A percentile compares a stretch with the other conserved stretches of the same genome.
phyloP scores from a whole-genome alignment of 2,888 invertebrate genomes.

The Dolichopus griseipennis region DNA sequence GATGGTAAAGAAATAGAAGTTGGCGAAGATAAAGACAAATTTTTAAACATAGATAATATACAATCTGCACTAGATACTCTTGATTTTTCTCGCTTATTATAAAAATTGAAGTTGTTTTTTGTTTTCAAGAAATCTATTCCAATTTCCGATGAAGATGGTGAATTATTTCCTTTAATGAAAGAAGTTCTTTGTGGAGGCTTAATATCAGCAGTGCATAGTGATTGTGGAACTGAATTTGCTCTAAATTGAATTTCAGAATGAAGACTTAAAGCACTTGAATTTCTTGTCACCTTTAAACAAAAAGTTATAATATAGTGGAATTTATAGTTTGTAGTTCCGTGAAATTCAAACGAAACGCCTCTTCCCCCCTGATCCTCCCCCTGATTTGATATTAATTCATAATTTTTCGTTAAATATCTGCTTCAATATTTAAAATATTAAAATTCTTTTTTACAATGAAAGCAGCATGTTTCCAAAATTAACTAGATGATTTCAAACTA shows the following conservation, averaged over 20 bases:
- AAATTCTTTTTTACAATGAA: too few relatives aligned
- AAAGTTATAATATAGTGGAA: too few relatives aligned
- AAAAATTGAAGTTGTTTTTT: constrained; percentile 31
- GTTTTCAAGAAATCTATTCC: constrained; percentile 47
- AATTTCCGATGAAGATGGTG: constrained; percentile 58
- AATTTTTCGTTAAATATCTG: too few relatives aligned
- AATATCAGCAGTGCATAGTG: constrained; percentile 53
- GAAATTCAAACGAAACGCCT: too few relatives aligned
- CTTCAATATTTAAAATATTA: too few relatives aligned
- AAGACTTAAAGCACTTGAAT: constrained; percentile 35
- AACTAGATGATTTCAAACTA: too few relatives aligned
- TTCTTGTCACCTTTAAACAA: constrained; percentile 29
- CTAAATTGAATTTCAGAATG: constrained; percentile 35
- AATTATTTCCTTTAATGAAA: constrained; percentile 68
- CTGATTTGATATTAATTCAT: too few relatives aligned
- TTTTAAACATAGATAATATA: constrained; percentile 68
- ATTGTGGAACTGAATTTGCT: constrained; percentile 52
- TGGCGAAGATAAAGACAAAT: constrained; percentile 58
- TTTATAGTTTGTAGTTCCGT: too few relatives aligned
- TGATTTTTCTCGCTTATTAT: constrained; percentile 39
- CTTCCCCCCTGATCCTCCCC: too few relatives aligned
- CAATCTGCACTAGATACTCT: constrained; percentile 73
- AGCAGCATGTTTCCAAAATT: too few relatives aligned
- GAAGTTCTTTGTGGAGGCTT: constrained; percentile 60
- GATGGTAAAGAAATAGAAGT: constrained; percentile 28